Percentiles rank a stretch among this genome's conserved stretches.
phyloP scores from a whole-genome alignment of 2,888 invertebrate species.

The Pristionchus japonicus region DNA sequence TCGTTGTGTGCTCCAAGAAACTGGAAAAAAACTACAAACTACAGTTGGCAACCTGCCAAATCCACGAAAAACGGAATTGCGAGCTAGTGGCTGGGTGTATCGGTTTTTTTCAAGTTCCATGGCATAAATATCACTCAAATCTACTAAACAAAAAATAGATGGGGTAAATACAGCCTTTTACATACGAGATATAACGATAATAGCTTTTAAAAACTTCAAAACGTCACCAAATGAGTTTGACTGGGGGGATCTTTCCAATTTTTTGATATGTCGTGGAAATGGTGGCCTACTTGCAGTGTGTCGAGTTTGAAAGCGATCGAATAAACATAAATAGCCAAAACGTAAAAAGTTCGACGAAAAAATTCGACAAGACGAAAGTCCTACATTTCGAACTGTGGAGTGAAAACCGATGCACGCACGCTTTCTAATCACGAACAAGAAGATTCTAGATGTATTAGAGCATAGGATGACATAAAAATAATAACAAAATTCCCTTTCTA shows the following conservation, averaged over 20 bases:
- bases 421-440: no score
- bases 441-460: conserved; percentile 1
- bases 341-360: not conserved
- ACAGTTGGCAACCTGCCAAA: conserved; percentile 46
- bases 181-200: not conserved
- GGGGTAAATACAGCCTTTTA: not conserved
- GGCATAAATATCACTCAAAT: no score
- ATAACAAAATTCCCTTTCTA: conserved; percentile 42
- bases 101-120: not conserved
- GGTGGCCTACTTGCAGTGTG: not conserved
- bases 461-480: conserved; percentile 4
- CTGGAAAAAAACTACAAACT: conserved; percentile 36
- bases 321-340: not conserved
- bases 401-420: not conserved
- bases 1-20: conserved; percentile 25
- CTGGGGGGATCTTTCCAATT: not conserved
- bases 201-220: not conserved
- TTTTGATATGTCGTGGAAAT: not conserved
- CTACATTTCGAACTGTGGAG: not conserved
- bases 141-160: not conserved
- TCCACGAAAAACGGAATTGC: not conserved
- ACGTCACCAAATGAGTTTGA: no score
- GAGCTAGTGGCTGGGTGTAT: not conserved
- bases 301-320: not conserved
- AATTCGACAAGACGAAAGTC: not conserved